Evolutionary conservation across 2,797 vertebrate genomes (phyloP).

Genomic region (Scolopax bukidnonensis): DNA sequence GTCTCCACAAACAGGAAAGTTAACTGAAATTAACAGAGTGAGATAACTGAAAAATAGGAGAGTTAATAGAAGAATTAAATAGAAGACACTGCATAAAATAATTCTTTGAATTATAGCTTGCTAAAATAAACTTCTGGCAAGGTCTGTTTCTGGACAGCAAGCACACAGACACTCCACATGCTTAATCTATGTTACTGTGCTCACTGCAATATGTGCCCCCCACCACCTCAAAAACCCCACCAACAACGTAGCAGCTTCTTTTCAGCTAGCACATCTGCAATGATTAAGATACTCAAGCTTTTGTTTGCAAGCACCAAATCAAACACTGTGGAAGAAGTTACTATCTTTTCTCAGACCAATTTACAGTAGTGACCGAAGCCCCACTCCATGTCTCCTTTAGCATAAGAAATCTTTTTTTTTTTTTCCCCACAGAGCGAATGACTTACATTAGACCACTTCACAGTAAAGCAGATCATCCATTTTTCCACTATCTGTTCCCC

Average conservation of each 20-base stretch:
- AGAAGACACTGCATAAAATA: constrained; percentile 52
- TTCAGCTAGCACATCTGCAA: neutral
- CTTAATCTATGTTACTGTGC: constrained; percentile 61
- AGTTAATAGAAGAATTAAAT: neutral
- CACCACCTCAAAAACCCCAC: neutral
- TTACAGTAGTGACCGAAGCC: neutral
- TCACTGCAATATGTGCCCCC: constrained; percentile 34
- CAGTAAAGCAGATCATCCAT: neutral
- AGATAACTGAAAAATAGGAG: too few relatives aligned
- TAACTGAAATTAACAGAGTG: too few relatives aligned
- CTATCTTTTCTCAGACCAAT: neutral
- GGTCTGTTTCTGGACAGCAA: constrained; percentile 44
- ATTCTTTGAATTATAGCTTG: constrained; percentile 46
- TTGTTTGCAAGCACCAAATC: neutral
- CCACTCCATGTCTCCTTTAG: neutral
- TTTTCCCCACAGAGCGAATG: neutral
- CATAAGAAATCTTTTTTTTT: neutral
- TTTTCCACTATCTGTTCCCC: neutral
- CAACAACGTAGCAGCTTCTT: neutral
- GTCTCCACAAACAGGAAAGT: too few relatives aligned
- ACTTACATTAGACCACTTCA: neutral
- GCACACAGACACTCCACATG: constrained; percentile 24
- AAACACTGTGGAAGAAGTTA: neutral
- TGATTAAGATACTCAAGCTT: neutral
- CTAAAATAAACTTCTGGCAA: constrained; percentile 67